A percentile compares a stretch with the other conserved stretches of the same genome.
Evolutionary conservation across 2,888 invertebrate genomes (phyloP).

Genomic region (Hydropsyche betteni): DNA sequence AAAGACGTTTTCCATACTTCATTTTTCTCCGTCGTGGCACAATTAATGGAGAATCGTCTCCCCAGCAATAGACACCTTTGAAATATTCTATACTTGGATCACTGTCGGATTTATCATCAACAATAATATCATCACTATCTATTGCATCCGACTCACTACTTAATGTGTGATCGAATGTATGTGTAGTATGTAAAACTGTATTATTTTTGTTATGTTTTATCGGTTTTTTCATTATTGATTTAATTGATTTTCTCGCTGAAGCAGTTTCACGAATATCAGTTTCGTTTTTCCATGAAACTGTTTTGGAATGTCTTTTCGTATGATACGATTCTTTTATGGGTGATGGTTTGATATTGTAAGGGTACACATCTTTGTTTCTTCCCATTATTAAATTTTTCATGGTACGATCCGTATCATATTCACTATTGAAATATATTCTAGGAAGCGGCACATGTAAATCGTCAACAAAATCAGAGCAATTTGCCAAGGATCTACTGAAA

Average conservation of each 20-base stretch:
- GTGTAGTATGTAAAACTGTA: slow-evolving; percentile 36
- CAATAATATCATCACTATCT: slow-evolving; percentile 25
- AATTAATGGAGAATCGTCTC: slow-evolving; percentile 37
- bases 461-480: slow-evolving; percentile 46
- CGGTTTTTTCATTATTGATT: slow-evolving; percentile 32
- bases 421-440: slow-evolving; percentile 44
- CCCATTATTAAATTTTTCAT: slow-evolving; percentile 59
- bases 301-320: slow-evolving; percentile 39
- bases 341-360: slow-evolving; percentile 62
- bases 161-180: background rate
- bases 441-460: slow-evolving; percentile 49
- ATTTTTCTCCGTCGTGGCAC: slow-evolving; percentile 23
- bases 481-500: background rate
- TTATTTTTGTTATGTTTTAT: slow-evolving; percentile 18
- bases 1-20: background rate
- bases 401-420: slow-evolving; percentile 31
- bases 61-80: slow-evolving; percentile 48
- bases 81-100: slow-evolving; percentile 39
- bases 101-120: slow-evolving; percentile 26
- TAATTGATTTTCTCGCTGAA: background rate
- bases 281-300: slow-evolving; percentile 48
- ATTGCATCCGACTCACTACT: slow-evolving; percentile 38
- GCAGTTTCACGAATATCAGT: background rate
- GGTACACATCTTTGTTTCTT: slow-evolving; percentile 59
- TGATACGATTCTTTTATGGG: slow-evolving; percentile 53